A percentile compares a stretch with the other conserved stretches of the same genome.
Conservation (phyloP, 2,797 vertebrate species). For the Megalops cyprinoides region DNA sequence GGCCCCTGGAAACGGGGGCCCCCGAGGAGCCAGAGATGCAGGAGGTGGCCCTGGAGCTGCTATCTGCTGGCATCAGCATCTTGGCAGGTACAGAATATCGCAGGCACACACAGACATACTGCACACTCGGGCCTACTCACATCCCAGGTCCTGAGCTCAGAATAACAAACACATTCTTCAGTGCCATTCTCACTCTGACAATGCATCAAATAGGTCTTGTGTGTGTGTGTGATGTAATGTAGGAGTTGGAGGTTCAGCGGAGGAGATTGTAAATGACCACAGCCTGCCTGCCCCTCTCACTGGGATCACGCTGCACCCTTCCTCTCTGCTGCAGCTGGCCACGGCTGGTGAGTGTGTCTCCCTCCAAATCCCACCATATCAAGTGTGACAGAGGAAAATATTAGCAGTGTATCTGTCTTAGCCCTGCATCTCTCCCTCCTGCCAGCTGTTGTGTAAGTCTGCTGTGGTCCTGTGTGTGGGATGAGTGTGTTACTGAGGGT, state of each 20-base stretch:
- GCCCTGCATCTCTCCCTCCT: too few relatives aligned
- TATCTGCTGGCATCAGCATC: conserved; percentile 85
- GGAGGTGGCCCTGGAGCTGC: conserved; percentile 84
- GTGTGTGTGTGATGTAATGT: conserved; percentile 31
- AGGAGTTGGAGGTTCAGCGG: conserved; percentile 53
- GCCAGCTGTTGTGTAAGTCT: not conserved
- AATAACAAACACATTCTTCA: too few relatives aligned
- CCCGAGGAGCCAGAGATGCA: conserved; percentile 76
- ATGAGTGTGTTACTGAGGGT: not conserved
- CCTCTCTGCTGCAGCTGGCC: conserved; percentile 44
- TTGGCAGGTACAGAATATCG: conserved; percentile 75
- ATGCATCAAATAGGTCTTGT: conserved; percentile 29
- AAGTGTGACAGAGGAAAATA: not conserved
- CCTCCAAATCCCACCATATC: not conserved
- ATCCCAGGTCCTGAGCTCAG: too few relatives aligned
- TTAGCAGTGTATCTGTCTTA: not conserved
- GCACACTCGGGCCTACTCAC: too few relatives aligned
- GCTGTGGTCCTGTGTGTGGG: not conserved
- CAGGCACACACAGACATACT: not conserved
- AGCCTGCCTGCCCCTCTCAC: conserved; percentile 42
- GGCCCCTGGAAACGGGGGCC: conserved; percentile 64
- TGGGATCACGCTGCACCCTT: conserved; percentile 34
- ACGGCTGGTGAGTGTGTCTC: conserved; percentile 42
- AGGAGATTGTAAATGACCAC: conserved; percentile 39
- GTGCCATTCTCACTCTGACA: too few relatives aligned